Evolutionary conservation across 2,113 vertebrate species (phyloP).

Genomic region (Lonchura striata): DNA sequence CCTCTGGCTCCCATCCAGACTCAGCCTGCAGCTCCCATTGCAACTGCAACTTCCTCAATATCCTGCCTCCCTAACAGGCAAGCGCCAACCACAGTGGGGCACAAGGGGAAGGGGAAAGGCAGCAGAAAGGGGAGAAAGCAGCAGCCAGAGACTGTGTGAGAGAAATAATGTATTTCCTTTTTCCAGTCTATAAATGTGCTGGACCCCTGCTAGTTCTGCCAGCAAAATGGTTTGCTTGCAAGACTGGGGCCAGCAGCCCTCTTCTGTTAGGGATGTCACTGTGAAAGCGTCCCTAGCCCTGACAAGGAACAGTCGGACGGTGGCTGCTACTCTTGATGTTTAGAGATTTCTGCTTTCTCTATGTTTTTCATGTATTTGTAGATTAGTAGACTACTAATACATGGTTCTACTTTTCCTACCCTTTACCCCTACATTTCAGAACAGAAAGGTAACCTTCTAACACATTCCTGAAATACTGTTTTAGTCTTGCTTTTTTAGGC

Average conservation of each 20-base stretch:
- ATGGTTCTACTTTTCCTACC: background rate
- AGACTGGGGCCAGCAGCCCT: background rate
- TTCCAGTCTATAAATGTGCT: background rate
- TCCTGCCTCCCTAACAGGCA: background rate
- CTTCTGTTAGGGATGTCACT: background rate
- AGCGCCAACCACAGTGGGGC: background rate
- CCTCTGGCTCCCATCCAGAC: background rate
- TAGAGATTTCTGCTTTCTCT: background rate
- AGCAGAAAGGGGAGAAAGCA: background rate
- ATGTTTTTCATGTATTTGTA: background rate
- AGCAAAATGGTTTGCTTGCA: background rate
- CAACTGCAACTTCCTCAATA: background rate
- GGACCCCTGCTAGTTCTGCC: background rate
- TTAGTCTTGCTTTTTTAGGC: background rate
- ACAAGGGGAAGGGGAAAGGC: background rate
- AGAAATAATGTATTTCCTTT: background rate
- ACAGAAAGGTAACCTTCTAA: background rate
- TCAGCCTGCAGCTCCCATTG: background rate
- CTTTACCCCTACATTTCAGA: background rate
- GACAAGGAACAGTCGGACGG: background rate
- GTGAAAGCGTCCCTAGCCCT: background rate
- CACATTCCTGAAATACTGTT: background rate
- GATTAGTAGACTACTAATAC: background rate
- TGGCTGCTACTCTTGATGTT: background rate
- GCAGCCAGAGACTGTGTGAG: background rate